Conservation (phyloP, 2,888 invertebrate species). For the Gymnoscelis rufifasciata region DNA sequence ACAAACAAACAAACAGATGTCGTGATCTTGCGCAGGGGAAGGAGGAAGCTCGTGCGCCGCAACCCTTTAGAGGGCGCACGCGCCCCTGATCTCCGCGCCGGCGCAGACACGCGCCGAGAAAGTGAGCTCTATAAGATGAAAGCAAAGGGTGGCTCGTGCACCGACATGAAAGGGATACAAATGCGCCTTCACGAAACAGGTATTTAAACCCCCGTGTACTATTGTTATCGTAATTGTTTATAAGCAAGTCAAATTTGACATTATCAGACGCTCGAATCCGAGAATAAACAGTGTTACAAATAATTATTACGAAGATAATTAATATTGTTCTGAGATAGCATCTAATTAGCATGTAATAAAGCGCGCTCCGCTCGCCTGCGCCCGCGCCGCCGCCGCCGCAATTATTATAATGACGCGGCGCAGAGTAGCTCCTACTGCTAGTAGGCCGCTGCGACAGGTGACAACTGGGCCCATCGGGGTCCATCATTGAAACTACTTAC, state of each 20-base stretch:
- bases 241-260: constrained; percentile 6
- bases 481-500: no score
- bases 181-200: not conserved
- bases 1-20: no score
- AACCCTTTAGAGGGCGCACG: no score
- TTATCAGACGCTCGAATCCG: constrained; percentile 17
- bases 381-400: not conserved
- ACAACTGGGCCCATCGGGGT: no score
- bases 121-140: no score
- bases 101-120: no score
- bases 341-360: constrained; percentile 24
- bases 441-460: no score
- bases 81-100: no score
- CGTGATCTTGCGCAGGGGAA: no score
- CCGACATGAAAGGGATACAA: no score
- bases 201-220: not conserved
- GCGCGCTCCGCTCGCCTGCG: not conserved
- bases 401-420: not conserved
- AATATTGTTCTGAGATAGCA: constrained; percentile 23
- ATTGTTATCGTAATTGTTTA: constrained; percentile 2
- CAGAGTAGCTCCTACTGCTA: not conserved
- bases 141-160: no score
- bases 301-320: constrained; percentile 24
- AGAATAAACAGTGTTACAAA: constrained; percentile 14
- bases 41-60: no score